Conservation (phyloP, 2,888 invertebrate genomes). For the Cheilosia grossa region DNA sequence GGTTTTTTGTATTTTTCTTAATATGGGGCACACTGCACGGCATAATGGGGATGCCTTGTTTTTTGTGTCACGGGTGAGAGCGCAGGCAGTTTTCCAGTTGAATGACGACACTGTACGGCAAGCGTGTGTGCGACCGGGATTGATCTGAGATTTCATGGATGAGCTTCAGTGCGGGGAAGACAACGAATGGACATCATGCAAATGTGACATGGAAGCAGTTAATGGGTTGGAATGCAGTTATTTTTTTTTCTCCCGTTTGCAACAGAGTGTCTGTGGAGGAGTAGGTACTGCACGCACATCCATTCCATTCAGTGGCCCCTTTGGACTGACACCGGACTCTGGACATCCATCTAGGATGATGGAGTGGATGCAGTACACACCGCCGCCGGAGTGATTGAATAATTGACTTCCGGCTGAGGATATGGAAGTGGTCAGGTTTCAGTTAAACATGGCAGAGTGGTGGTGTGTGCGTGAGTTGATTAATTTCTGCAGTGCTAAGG, state of each 20-base stretch:
- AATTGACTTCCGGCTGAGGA: slow-evolving; percentile 68
- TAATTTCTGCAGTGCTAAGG: neutral
- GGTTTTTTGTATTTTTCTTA: slow-evolving; percentile 14
- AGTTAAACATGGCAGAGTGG: slow-evolving; percentile 26
- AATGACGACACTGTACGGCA: slow-evolving; percentile 49
- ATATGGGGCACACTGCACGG: slow-evolving; percentile 26
- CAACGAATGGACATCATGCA: slow-evolving; percentile 62
- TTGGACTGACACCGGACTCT: neutral
- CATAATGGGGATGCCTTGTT: slow-evolving; percentile 64
- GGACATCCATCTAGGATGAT: slow-evolving; percentile 56
- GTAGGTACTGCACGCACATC: slow-evolving; percentile 44
- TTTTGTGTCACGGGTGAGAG: slow-evolving; percentile 68
- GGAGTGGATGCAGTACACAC: slow-evolving; percentile 14
- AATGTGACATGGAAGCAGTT: slow-evolving; percentile 66
- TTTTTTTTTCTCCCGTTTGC: neutral
- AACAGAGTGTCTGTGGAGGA: slow-evolving; percentile 14
- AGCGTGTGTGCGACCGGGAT: slow-evolving; percentile 25
- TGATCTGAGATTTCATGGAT: slow-evolving; percentile 67
- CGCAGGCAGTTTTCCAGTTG: slow-evolving; percentile 70
- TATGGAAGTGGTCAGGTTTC: slow-evolving; percentile 37
- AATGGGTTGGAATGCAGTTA: slow-evolving; percentile 50
- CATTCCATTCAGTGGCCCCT: slow-evolving; percentile 53
- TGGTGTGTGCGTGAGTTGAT: slow-evolving; percentile 28
- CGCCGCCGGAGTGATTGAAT: slow-evolving; percentile 50
- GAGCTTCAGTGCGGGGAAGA: slow-evolving; percentile 44